phyloP scores from a whole-genome alignment of 2,797 vertebrate genomes.

The Argya squamiceps region DNA sequence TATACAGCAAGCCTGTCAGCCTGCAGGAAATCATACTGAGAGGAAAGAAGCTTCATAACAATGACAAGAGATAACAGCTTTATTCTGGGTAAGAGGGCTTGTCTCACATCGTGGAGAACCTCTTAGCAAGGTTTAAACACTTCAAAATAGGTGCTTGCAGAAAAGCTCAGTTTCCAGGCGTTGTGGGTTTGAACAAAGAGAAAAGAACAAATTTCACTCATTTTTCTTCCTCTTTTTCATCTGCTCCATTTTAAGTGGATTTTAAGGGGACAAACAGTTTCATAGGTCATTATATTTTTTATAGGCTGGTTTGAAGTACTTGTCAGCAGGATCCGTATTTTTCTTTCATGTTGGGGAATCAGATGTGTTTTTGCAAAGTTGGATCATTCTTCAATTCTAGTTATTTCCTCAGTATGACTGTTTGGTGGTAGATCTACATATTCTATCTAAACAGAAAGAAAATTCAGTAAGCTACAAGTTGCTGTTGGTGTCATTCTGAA shows the following conservation, averaged over 20 bases:
- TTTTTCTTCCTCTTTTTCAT: background rate
- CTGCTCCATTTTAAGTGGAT: background rate
- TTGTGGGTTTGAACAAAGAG: background rate
- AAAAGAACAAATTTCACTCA: background rate
- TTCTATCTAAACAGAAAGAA: background rate
- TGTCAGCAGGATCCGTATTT: background rate
- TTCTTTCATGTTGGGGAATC: background rate
- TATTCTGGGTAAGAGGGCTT: background rate
- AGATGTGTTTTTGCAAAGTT: background rate
- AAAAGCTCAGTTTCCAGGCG: background rate
- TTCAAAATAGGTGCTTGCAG: accelerated
- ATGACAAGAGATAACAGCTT: background rate
- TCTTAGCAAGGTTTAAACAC: background rate
- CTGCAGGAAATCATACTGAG: background rate
- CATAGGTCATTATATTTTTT: background rate
- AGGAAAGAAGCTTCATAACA: background rate
- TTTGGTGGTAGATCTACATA: background rate
- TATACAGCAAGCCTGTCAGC: background rate
- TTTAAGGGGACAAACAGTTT: background rate
- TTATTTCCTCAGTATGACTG: background rate
- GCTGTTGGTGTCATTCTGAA: background rate
- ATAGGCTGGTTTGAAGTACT: background rate
- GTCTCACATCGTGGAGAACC: background rate
- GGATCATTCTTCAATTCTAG: background rate
- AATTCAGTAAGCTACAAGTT: background rate